phyloP scores from a whole-genome alignment of 2,888 invertebrate genomes.

The Zootermopsis nevadensis region DNA sequence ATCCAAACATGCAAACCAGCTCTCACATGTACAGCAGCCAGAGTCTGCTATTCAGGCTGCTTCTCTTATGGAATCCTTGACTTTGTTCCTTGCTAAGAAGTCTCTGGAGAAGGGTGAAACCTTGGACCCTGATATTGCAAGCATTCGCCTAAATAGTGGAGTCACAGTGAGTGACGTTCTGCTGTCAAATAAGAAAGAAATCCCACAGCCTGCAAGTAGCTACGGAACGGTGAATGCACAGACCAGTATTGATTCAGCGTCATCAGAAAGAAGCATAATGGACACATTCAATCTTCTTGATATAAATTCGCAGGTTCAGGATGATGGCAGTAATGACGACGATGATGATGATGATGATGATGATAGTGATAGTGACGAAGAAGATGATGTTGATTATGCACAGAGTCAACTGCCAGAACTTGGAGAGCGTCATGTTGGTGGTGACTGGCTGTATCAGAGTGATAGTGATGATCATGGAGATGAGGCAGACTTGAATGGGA shows the following conservation, averaged over 20 bases:
- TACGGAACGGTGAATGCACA: background rate
- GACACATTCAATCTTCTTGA: background rate
- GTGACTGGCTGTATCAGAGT: background rate
- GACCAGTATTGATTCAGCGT: background rate
- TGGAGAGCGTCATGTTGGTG: background rate
- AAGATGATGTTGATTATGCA: background rate
- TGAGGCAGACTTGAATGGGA: no score
- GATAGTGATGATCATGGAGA: background rate
- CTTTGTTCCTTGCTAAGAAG: conserved; percentile 5
- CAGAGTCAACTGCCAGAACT: background rate
- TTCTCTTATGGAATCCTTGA: background rate
- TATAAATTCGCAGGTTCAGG: background rate
- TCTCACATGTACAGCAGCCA: background rate
- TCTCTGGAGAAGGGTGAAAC: background rate
- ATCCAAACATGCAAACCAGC: background rate
- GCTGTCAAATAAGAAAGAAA: background rate
- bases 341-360: background rate
- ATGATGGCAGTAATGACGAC: background rate
- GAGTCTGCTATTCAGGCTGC: background rate
- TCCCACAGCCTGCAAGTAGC: background rate
- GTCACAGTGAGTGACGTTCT: background rate
- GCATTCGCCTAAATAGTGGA: background rate
- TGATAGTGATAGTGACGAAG: background rate
- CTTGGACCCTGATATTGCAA: conserved; percentile 7
- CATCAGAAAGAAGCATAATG: background rate